Conservation (phyloP, 2,113 vertebrate species). For the Trematocara nigrifrons region DNA sequence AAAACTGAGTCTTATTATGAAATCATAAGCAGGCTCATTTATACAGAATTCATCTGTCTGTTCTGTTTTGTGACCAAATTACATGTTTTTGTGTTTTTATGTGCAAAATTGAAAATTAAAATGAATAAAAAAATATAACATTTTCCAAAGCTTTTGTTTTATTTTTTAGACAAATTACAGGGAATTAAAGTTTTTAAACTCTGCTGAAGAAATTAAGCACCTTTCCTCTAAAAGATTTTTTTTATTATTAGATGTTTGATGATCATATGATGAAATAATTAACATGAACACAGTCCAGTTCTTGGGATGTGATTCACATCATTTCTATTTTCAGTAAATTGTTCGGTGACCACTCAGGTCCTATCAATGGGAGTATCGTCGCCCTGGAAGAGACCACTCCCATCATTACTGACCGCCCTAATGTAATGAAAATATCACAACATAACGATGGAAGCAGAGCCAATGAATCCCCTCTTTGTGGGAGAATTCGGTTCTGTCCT, state of each 20-base stretch:
- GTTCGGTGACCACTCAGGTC: too few relatives aligned
- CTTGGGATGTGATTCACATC: not conserved
- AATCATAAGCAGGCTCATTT: not conserved
- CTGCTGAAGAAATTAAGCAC: not conserved
- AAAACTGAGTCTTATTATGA: rapidly evolving
- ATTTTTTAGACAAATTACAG: not conserved
- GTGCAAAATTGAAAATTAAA: not conserved
- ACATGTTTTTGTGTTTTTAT: not conserved
- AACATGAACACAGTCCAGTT: not conserved
- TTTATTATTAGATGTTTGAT: not conserved
- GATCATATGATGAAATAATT: not conserved
- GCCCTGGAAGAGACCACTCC: too few relatives aligned
- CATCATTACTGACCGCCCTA: too few relatives aligned
- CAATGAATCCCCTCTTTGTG: too few relatives aligned
- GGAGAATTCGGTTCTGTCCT: too few relatives aligned
- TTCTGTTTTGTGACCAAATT: too few relatives aligned
- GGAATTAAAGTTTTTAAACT: not conserved
- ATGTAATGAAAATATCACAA: too few relatives aligned
- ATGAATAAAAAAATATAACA: not conserved
- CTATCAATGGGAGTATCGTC: rapidly evolving
- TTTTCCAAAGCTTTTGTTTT: too few relatives aligned
- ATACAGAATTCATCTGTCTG: not conserved
- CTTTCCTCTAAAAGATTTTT: rapidly evolving
- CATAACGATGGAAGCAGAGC: too few relatives aligned
- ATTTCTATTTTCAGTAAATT: not conserved